phyloP scores from a whole-genome alignment of 2,113 vertebrate genomes.

The Aegotheles bennettii region DNA sequence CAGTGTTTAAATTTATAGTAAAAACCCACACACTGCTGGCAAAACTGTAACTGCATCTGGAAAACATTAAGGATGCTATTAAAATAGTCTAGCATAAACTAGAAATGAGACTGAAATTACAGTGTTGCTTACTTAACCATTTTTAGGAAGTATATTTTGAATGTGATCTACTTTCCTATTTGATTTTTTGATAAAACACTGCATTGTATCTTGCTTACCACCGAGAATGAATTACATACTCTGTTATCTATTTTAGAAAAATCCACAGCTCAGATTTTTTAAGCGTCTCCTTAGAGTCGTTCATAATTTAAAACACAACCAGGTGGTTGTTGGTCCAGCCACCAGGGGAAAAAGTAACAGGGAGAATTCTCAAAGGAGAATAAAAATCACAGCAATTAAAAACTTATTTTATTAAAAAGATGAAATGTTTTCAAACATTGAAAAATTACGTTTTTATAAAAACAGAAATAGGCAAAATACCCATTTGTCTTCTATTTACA shows the following conservation, averaged over 20 bases:
- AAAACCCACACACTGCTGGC: constrained; percentile 85
- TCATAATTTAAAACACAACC: background rate
- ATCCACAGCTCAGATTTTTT: background rate
- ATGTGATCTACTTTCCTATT: background rate
- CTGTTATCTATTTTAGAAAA: background rate
- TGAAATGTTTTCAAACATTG: constrained; percentile 48
- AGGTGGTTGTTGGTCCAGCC: background rate
- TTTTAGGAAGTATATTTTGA: constrained; percentile 29
- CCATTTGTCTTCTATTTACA: constrained; percentile 85
- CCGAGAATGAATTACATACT: background rate
- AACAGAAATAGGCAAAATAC: constrained; percentile 62
- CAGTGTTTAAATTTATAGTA: constrained; percentile 93
- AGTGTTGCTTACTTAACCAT: constrained; percentile 50
- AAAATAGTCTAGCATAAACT: constrained; percentile 58
- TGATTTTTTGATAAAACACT: background rate
- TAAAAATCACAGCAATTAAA: constrained; percentile 4
- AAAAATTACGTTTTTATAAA: constrained; percentile 54
- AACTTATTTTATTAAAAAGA: constrained; percentile 71
- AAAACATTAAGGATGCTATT: constrained; percentile 79
- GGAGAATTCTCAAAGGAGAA: background rate
- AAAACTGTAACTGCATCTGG: constrained; percentile 81
- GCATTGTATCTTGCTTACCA: background rate
- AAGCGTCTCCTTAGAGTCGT: background rate
- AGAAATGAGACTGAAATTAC: constrained; percentile 49
- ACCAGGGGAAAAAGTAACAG: background rate